These are phyloP conservation scores for Naso thynnoides DNA, from an alignment of 2,797 vertebrate genomes.

Conservation along the genomic window DNA sequence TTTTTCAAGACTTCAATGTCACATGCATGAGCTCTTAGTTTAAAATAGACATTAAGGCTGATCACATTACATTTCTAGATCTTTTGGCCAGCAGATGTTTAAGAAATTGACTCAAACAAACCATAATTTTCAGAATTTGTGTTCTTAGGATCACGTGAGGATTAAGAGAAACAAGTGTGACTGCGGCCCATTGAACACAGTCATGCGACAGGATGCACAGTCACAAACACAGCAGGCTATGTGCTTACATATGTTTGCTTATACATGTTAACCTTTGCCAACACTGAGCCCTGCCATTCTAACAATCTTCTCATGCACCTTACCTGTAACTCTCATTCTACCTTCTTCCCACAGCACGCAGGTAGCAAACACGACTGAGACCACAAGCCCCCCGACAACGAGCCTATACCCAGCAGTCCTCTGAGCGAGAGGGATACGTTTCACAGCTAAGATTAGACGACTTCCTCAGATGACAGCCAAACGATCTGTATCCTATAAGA, in stretches of 20 bases:
- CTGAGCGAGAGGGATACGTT: constrained; percentile 58
- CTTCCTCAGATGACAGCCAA: constrained; percentile 86
- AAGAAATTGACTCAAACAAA: not conserved
- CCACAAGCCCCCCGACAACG: constrained; percentile 16
- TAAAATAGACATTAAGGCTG: not conserved
- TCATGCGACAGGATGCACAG: constrained; percentile 12
- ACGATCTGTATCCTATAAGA: constrained; percentile 82
- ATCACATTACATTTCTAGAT: constrained; percentile 1
- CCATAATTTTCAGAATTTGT: not conserved
- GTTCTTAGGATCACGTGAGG: not conserved
- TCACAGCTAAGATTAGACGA: constrained; percentile 86
- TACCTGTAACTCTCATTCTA: constrained; percentile 84
- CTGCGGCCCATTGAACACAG: not conserved
- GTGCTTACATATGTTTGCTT: not conserved
- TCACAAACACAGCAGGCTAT: not conserved
- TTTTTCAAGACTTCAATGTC: not conserved
- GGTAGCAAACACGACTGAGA: constrained; percentile 60
- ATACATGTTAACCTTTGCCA: not conserved
- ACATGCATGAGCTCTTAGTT: not conserved
- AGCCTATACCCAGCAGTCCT: constrained; percentile 47
- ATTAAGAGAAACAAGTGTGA: not conserved
- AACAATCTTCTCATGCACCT: constrained; percentile 36
- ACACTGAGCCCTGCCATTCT: not conserved
- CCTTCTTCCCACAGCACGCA: constrained; percentile 56
- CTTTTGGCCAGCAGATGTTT: not conserved